Percentiles rank a stretch among this genome's conserved stretches.
Conservation (phyloP, 1,140 invertebrate species). For the Antheraea mylitta region DNA sequence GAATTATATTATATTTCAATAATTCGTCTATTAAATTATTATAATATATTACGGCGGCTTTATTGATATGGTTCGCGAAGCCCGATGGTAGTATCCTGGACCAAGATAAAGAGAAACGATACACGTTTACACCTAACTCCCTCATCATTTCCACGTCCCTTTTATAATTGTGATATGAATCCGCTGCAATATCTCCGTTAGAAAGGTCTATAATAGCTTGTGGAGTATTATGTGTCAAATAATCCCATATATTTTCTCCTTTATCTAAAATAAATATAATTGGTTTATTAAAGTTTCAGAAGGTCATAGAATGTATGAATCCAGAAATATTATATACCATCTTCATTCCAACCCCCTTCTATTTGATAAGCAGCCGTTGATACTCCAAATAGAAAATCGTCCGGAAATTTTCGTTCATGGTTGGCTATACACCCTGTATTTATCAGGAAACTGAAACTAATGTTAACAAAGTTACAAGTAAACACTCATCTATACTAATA, state of each 20-base stretch:
- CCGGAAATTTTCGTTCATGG: conserved; percentile 13
- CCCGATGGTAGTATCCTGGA: conserved; percentile 78
- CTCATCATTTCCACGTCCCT: conserved; percentile 36
- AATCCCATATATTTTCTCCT: conserved; percentile 70
- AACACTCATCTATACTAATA: too few species aligned
- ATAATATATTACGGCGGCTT: conserved; percentile 76
- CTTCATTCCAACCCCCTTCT: conserved; percentile 65
- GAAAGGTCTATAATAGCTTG: conserved; percentile 20
- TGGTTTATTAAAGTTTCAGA: too few species aligned
- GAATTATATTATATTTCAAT: conserved; percentile 51
- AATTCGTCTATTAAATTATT: conserved; percentile 76
- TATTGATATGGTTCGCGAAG: conserved; percentile 65
- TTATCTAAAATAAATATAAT: conserved; percentile 53
- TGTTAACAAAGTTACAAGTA: too few species aligned
- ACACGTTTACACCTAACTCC: conserved; percentile 44
- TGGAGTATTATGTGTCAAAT: conserved; percentile 38
- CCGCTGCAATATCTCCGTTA: conserved; percentile 30
- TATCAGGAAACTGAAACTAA: conserved; percentile 1
- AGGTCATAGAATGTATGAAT: too few species aligned
- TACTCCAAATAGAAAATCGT: conserved; percentile 42
- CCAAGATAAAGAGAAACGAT: conserved; percentile 82
- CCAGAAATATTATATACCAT: conserved; percentile 29
- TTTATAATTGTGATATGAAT: conserved; percentile 36
- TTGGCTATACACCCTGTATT: not conserved
- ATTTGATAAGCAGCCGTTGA: conserved; percentile 68